These are phyloP conservation scores for Nymphalis c-album DNA, from an alignment of 2,888 invertebrate genomes.

Conservation along the genomic window DNA sequence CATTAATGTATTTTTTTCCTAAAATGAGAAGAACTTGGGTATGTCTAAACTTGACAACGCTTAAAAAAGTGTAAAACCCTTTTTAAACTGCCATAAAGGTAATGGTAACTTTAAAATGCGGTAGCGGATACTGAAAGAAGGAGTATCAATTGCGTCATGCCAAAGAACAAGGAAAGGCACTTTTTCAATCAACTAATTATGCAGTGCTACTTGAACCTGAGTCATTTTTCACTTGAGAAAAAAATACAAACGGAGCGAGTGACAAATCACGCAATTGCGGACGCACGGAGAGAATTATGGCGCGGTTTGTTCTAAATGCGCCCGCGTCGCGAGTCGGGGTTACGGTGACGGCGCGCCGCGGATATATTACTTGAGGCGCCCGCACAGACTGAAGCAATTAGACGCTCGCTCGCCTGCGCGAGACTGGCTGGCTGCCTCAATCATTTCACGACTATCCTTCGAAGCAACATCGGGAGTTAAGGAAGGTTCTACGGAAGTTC, in stretches of 20 bases:
- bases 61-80: not conserved
- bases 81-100: not conserved
- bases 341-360: conserved; percentile 48
- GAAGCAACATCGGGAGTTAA: too few relatives aligned
- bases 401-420: conserved; percentile 33
- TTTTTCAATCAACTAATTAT: conserved; percentile 76
- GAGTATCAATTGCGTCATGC: conserved; percentile 58
- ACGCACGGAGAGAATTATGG: conserved; percentile 77
- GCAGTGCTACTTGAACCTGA: conserved; percentile 61
- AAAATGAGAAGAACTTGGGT: too few relatives aligned
- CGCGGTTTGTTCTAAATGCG: conserved; percentile 75
- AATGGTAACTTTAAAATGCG: conserved; percentile 46
- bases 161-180: conserved; percentile 64
- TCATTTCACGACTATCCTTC: conserved; percentile 1
- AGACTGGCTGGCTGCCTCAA: conserved; percentile 9
- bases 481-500: too few relatives aligned
- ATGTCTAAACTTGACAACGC: not conserved
- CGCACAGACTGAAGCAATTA: conserved; percentile 63
- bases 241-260: conserved; percentile 66
- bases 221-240: conserved; percentile 68
- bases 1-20: not conserved
- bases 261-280: conserved; percentile 81
- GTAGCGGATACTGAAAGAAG: conserved; percentile 49
- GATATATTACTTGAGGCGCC: conserved; percentile 49
- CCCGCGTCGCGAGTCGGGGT: conserved; percentile 51